Base-by-base conservation (phyloP, 2,113 vertebrate species). In the Microcebus jonahi region DNA sequence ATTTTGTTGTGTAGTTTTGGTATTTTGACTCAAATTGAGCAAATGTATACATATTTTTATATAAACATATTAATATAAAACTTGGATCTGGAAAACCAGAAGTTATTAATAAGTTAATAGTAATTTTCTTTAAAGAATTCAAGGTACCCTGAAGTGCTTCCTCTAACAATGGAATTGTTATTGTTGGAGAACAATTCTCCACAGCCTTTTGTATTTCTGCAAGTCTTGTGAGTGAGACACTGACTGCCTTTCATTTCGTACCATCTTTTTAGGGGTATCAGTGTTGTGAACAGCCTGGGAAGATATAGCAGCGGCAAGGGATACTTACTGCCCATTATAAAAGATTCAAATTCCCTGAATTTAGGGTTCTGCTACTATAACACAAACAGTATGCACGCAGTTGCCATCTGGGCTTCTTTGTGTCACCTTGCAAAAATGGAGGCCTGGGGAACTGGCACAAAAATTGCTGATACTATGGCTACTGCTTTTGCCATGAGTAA, bases 91-190 rank as follows among this genome's bases (percentile, higher is more conserved):
- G 15, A 27, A 8, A 50, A 29, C 5, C 25, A 90, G 53, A 57
- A 36, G 6, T n/a, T 84, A 79, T 80, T 82, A 84, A 79, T 61
- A 77, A 92, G 67, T 59, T 55, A 50, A 27, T 65, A 45, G 17
- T n/a, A 34, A 34, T 95, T 91, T 93, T 65, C 21, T 79, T 84
- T 89, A 53, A 94, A 77, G 8, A 92, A 82, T 55, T 81, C 31
- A 55, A 59, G 36, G 5, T 23, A 53, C 11, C 61, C 50, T 77
- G 15, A 80, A 76, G 9, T 65, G 18, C 25, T 95, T 92, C 23
- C 68, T 92, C 8, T 81, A 71, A 59, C 2, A 53, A 34, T 59
- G 91, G 10, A 85, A 8, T 34, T 75, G 4, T 18, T 63, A 39
- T 76, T 63, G 48, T 39, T 31, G 21, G 36, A 59, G n/a, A 48